Conservation (phyloP, 2,113 vertebrate genomes). For the Carassius gibelio region DNA sequence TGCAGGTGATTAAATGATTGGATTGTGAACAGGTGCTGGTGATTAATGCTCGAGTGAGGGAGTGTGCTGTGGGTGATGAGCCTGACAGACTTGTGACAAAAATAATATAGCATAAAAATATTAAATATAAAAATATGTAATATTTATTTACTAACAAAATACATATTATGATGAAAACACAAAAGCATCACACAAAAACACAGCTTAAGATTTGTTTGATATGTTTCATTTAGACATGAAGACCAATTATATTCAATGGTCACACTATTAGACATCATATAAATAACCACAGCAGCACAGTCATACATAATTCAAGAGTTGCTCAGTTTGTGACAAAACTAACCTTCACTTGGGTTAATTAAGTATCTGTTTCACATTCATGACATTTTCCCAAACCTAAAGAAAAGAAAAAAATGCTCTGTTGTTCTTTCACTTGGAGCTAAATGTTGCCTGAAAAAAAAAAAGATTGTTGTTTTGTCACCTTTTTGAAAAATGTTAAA, state of each 20-base stretch:
- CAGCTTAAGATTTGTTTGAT: conserved; percentile 41
- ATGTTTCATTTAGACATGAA: conserved; percentile 43
- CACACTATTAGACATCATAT: conserved; percentile 35
- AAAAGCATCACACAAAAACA: not conserved
- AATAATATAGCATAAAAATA: too few relatives aligned
- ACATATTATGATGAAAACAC: conserved; percentile 4
- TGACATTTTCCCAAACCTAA: conserved; percentile 25
- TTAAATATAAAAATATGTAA: too few relatives aligned
- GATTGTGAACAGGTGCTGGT: too few relatives aligned
- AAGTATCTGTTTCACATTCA: conserved; percentile 50
- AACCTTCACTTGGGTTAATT: conserved; percentile 52
- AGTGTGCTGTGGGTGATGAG: too few relatives aligned
- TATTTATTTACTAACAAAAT: not conserved
- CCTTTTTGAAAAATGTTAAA: conserved; percentile 18
- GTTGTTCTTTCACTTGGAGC: conserved; percentile 5
- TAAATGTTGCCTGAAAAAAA: conserved; percentile 23
- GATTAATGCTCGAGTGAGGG: too few relatives aligned
- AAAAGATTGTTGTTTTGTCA: conserved; percentile 29
- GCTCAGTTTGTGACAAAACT: conserved; percentile 51
- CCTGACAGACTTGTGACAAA: too few relatives aligned
- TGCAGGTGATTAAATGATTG: too few relatives aligned
- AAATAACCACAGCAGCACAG: conserved; percentile 32
- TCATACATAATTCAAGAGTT: conserved; percentile 54
- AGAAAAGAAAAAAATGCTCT: not conserved
- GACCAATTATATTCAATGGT: conserved; percentile 54